Evolutionary conservation across 92 coral and sea anemone species (phyloP).

Genomic region (Siderastrea siderea): DNA sequence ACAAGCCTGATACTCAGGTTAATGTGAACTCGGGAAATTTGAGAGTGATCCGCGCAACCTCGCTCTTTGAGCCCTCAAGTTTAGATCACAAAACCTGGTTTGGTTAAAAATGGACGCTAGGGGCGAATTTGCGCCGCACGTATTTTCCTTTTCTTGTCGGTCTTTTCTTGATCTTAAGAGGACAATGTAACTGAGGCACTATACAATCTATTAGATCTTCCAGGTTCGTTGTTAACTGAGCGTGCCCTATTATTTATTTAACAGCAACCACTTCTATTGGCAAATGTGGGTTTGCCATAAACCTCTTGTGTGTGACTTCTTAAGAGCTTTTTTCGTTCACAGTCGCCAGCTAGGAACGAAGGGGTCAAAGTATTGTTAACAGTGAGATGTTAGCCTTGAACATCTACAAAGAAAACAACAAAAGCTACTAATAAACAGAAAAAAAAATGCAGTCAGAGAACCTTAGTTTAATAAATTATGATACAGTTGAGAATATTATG

Average conservation of each 20-base stretch:
- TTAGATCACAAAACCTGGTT: too few relatives aligned
- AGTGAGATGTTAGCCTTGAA: conserved; percentile 13
- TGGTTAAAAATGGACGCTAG: too few relatives aligned
- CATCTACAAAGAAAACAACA: conserved; percentile 16
- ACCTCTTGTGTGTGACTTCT: background rate
- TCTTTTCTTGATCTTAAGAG: background rate
- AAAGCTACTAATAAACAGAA: conserved; percentile 20
- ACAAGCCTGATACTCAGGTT: too few relatives aligned
- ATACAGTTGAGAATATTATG: conserved; percentile 29
- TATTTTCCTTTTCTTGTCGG: background rate
- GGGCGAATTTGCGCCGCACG: too few relatives aligned
- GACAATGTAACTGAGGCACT: too few relatives aligned
- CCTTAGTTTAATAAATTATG: conserved; percentile 62
- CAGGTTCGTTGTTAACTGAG: background rate
- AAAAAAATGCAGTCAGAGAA: conserved; percentile 37
- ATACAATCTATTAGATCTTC: background rate
- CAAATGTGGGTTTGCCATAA: background rate
- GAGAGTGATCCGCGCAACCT: too few relatives aligned
- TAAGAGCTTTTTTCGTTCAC: background rate
- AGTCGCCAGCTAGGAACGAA: conserved; percentile 17
- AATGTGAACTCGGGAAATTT: too few relatives aligned
- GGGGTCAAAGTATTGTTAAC: conserved; percentile 11
- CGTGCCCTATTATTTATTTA: background rate
- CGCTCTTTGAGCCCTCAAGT: too few relatives aligned
- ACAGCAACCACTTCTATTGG: background rate